These are phyloP conservation scores for Clistopyga incitator DNA, from an alignment of 2,888 invertebrate species.

Conservation along the genomic window DNA sequence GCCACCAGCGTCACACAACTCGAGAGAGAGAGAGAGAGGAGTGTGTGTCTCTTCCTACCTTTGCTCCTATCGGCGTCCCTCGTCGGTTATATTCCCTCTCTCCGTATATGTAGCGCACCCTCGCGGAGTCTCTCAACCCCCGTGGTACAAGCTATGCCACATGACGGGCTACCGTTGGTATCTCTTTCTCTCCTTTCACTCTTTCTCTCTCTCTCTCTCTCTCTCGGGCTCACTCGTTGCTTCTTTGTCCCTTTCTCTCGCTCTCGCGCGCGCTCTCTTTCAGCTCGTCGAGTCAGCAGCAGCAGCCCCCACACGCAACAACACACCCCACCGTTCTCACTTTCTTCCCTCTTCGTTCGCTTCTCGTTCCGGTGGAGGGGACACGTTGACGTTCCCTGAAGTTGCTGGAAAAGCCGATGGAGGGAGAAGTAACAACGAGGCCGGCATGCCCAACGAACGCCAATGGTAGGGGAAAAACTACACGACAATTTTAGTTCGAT, in stretches of 20 bases:
- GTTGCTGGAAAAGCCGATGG: slow-evolving; percentile 35
- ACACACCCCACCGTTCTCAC: slow-evolving; percentile 72
- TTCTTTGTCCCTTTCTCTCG: slow-evolving; percentile 64
- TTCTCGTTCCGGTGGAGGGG: slow-evolving; percentile 41
- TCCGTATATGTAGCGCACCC: slow-evolving; percentile 44
- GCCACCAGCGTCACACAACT: slow-evolving; percentile 73
- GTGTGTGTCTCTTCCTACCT: slow-evolving; percentile 59
- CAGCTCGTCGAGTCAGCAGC: slow-evolving; percentile 67
- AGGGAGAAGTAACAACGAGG: slow-evolving; percentile 41
- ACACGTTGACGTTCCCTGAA: slow-evolving; percentile 9
- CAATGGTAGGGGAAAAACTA: slow-evolving; percentile 78
- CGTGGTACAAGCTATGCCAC: slow-evolving; percentile 21
- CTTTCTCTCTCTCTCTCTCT: slow-evolving; percentile 68
- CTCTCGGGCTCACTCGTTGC: slow-evolving; percentile 59
- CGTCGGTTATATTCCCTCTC: slow-evolving; percentile 49
- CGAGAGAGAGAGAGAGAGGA: no score
- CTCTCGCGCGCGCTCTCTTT: slow-evolving; percentile 50
- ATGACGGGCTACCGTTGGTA: slow-evolving; percentile 51
- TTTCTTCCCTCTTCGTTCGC: slow-evolving; percentile 78
- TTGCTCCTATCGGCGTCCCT: slow-evolving; percentile 21
- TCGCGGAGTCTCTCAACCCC: slow-evolving; percentile 47
- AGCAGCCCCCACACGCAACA: slow-evolving; percentile 54
- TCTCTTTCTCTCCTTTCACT: slow-evolving; percentile 68
- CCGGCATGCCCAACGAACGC: slow-evolving; percentile 44
- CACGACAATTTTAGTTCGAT: slow-evolving; percentile 84